Evolutionary conservation across 2,888 invertebrate species (phyloP).

Genomic region (Aethes cnicana): DNA sequence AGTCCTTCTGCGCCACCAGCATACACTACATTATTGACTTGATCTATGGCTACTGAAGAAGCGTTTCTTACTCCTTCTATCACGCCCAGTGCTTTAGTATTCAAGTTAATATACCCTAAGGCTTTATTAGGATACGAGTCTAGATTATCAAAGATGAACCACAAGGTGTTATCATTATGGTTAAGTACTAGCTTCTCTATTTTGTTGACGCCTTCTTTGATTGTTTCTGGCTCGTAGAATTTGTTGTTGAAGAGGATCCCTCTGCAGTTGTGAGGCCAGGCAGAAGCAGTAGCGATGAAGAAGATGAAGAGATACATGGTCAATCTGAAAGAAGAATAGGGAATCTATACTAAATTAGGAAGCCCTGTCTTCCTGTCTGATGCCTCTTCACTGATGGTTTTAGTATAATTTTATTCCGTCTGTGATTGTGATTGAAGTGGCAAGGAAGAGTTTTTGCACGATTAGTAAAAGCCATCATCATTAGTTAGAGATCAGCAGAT

Average conservation of each 20-base stretch:
- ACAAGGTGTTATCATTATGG: conserved; percentile 59
- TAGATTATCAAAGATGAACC: conserved; percentile 66
- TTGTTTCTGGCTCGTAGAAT: conserved; percentile 58
- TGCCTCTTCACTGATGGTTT: too few species aligned
- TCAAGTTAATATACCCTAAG: conserved; percentile 56
- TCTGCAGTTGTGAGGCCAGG: conserved; percentile 40
- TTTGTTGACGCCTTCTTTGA: conserved; percentile 65
- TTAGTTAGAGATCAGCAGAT: too few species aligned
- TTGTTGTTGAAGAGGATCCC: conserved; percentile 57
- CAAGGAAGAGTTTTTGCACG: too few species aligned
- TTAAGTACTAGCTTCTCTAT: conserved; percentile 58
- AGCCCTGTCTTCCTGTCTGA: too few species aligned
- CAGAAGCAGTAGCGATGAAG: conserved; percentile 11
- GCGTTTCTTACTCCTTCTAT: conserved; percentile 66
- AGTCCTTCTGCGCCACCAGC: conserved; percentile 65
- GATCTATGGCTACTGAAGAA: conserved; percentile 61
- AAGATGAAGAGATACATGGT: conserved; percentile 4
- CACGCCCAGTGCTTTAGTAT: conserved; percentile 47
- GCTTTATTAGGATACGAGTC: conserved; percentile 44
- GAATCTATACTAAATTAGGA: too few species aligned
- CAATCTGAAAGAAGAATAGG: conserved; percentile 10
- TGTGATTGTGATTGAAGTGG: too few species aligned
- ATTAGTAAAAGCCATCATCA: too few species aligned
- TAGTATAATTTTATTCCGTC: too few species aligned
- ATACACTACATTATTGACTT: conserved; percentile 55